Evolutionary conservation across 2,113 vertebrate genomes (phyloP).

Genomic region (Halichoerus grypus): DNA sequence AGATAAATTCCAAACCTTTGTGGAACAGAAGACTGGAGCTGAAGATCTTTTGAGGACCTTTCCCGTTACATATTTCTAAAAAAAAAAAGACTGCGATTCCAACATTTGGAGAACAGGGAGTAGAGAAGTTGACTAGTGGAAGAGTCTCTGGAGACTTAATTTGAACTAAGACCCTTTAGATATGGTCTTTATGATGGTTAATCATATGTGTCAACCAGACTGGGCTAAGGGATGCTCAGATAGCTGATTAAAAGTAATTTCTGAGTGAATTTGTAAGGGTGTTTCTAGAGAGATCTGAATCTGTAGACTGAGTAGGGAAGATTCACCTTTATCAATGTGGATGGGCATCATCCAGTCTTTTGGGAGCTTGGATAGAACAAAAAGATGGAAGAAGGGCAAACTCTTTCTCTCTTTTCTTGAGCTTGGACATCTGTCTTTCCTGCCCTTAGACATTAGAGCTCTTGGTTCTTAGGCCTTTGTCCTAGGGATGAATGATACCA

Average conservation of each 20-base stretch:
- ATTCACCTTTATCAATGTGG: neutral
- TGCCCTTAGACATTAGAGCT: neutral
- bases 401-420: neutral
- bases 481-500: neutral
- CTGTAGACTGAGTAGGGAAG: neutral
- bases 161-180: neutral
- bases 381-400: neutral
- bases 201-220: neutral
- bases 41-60: constrained; percentile 25
- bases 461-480: neutral
- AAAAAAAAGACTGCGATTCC: neutral
- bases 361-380: neutral
- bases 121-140: neutral
- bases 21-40: neutral
- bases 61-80: neutral
- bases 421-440: neutral
- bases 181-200: neutral
- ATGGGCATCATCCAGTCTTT: neutral
- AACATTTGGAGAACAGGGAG: neutral
- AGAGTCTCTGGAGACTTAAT: neutral
- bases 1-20: neutral
- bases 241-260: neutral
- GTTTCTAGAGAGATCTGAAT: neutral
- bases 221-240: neutral
- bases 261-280: neutral